These are phyloP conservation scores for Amphimedon queenslandica DNA, from an alignment of 37 sponge, comb jelly and placozoan genomes.

Conservation along the genomic window DNA sequence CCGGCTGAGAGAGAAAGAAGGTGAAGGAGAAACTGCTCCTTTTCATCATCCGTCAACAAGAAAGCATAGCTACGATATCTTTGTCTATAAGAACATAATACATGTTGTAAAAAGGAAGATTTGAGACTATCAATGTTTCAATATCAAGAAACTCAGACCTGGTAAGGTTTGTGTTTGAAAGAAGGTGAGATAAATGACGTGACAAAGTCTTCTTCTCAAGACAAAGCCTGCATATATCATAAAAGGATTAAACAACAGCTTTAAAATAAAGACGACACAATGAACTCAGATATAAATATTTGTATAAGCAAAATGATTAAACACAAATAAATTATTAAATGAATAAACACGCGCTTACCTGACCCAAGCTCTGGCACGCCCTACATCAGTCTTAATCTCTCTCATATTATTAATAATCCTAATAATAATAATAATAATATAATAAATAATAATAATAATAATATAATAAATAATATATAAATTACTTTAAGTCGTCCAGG, in stretches of 20 bases:
- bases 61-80: slow-evolving; percentile 89
- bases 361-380: slow-evolving; percentile 72
- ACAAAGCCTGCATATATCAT: slow-evolving; percentile 28
- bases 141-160: too few relatives aligned
- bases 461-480: background rate
- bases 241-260: background rate
- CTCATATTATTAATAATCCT: slow-evolving; percentile 65
- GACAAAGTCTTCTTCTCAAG: slow-evolving; percentile 86
- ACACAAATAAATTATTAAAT: too few relatives aligned
- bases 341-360: too few relatives aligned
- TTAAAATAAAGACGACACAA: background rate
- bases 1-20: slow-evolving; percentile 83
- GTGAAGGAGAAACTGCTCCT: slow-evolving; percentile 88
- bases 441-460: too few relatives aligned
- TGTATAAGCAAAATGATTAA: too few relatives aligned
- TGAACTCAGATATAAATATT: too few relatives aligned
- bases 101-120: too few relatives aligned
- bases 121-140: too few relatives aligned
- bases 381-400: slow-evolving; percentile 87
- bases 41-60: slow-evolving; percentile 84
- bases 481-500: slow-evolving; percentile 53
- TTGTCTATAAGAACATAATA: slow-evolving; percentile 2
- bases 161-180: slow-evolving; percentile 42
- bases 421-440: too few relatives aligned
- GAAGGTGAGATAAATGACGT: slow-evolving; percentile 51